Evolutionary conservation across 2,888 invertebrate genomes (phyloP).

Genomic region (Monochamus alternatus): DNA sequence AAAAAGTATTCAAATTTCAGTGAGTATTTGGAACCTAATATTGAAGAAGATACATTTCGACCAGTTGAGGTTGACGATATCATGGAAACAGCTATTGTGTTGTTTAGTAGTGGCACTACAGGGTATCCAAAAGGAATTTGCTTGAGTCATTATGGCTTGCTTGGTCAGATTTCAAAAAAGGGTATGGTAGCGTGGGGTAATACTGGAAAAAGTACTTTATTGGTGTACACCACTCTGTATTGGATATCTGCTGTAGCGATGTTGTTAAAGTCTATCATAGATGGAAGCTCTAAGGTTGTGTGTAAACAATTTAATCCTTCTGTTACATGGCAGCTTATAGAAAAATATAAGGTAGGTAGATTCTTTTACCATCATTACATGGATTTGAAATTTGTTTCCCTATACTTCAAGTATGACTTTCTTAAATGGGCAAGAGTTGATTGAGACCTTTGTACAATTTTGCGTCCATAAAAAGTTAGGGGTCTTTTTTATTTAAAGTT

Average conservation of each 20-base stretch:
- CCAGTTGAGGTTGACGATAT: conserved; percentile 46
- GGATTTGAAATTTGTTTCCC: no score
- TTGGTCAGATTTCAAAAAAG: not conserved
- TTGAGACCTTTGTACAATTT: no score
- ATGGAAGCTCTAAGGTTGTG: conserved; percentile 35
- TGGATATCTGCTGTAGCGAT: conserved; percentile 36
- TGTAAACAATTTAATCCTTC: conserved; percentile 37
- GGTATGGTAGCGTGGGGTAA: not conserved
- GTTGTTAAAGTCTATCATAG: conserved; percentile 3
- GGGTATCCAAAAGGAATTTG: conserved; percentile 59
- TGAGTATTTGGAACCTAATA: conserved; percentile 45
- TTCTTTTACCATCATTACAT: no score
- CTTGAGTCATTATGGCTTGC: conserved; percentile 45
- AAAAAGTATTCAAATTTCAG: conserved; percentile 47
- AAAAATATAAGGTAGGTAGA: conserved; percentile 45
- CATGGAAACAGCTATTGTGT: conserved; percentile 56
- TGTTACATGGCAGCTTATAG: conserved; percentile 40
- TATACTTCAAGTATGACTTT: no score
- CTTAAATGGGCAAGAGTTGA: no score
- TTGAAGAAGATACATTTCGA: conserved; percentile 53
- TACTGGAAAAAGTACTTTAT: not conserved
- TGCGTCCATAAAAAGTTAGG: no score
- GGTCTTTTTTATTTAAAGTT: no score
- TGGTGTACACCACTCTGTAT: conserved; percentile 37
- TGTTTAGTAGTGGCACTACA: conserved; percentile 64